Conservation (phyloP, 1,140 invertebrate genomes). For the Megalonaias nervosa region DNA sequence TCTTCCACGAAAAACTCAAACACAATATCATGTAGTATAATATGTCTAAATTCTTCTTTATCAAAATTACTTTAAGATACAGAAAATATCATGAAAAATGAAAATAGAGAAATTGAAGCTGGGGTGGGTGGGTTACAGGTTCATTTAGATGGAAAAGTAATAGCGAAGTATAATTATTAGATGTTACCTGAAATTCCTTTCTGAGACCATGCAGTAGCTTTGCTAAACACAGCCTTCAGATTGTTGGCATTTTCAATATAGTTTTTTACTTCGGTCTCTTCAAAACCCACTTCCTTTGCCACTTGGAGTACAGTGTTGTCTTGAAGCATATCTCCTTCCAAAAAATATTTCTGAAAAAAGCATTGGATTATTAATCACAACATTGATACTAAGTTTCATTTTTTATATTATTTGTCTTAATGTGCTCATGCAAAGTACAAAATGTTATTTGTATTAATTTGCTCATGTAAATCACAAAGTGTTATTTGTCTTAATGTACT, state of each 20-base stretch:
- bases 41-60: no score
- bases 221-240: conserved; percentile 35
- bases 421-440: no score
- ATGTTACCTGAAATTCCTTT: conserved; percentile 55
- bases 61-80: not conserved
- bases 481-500: no score
- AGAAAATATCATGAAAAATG: not conserved
- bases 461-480: no score
- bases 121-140: no score
- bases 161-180: not conserved
- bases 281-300: conserved; percentile 48
- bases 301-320: conserved; percentile 46
- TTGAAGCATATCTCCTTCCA: conserved; percentile 48
- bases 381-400: no score
- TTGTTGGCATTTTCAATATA: conserved; percentile 41
- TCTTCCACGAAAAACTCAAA: no score
- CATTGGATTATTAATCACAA: no score
- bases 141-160: no score
- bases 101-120: not conserved
- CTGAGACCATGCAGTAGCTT: conserved; percentile 42
- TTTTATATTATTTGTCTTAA: no score
- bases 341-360: conserved; percentile 56
- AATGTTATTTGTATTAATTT: no score
- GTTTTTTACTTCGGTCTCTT: conserved; percentile 37
- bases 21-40: no score